Conservation (phyloP, 2,888 invertebrate species). For the Tuta absoluta region DNA sequence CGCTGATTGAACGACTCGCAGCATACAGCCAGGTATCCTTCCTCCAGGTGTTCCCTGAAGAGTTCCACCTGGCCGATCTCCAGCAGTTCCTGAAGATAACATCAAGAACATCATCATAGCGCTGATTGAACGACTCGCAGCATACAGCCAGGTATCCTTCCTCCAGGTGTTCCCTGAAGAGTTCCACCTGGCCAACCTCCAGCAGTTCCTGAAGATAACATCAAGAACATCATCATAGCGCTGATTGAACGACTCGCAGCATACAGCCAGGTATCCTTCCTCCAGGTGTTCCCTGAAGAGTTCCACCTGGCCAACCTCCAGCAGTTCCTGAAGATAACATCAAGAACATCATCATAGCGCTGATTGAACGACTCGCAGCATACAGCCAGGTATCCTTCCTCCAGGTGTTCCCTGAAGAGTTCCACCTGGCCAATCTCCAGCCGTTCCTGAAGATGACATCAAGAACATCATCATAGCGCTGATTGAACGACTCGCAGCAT, state of each 20-base stretch:
- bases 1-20: conserved; percentile 95
- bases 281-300: too few relatives aligned
- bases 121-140: conserved; percentile 93
- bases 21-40: conserved; percentile 88
- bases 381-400: background rate
- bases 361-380: too few relatives aligned
- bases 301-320: too few relatives aligned
- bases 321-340: too few relatives aligned
- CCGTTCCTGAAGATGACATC: too few relatives aligned
- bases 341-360: too few relatives aligned
- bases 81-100: conserved; percentile 97
- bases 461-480: too few relatives aligned
- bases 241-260: conserved; percentile 94
- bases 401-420: too few relatives aligned
- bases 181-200: conserved; percentile 97
- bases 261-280: conserved; percentile 87
- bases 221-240: conserved; percentile 98
- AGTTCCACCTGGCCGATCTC: conserved; percentile 97
- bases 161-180: conserved; percentile 98
- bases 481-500: too few relatives aligned
- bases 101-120: conserved; percentile 99
- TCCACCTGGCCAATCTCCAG: too few relatives aligned
- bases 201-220: conserved; percentile 97
- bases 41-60: conserved; percentile 96
- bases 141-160: conserved; percentile 87